A percentile compares a stretch with the other conserved stretches of the same genome.
Evolutionary conservation across 2,797 vertebrate species (phyloP).

Genomic region (Enteromius trimaculatus): DNA sequence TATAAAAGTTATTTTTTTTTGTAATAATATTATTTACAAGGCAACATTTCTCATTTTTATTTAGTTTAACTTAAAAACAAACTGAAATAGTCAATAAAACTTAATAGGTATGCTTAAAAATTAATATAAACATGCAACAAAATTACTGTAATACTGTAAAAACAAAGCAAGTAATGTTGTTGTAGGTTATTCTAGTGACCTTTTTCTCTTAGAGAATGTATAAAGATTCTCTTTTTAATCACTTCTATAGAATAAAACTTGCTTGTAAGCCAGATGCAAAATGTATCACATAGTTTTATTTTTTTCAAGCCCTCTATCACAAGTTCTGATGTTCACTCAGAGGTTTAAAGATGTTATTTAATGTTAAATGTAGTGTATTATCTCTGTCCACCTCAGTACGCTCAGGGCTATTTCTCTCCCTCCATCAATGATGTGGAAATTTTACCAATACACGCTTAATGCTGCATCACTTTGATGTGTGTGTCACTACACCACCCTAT

Average conservation of each 20-base stretch:
- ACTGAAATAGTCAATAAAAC: not conserved
- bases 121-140: not conserved
- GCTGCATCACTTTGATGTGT: slow-evolving; percentile 42
- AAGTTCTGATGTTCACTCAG: not conserved
- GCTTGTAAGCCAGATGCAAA: too few relatives aligned
- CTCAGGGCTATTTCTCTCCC: slow-evolving; percentile 1
- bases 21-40: not conserved
- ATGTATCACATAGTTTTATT: not conserved
- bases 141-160: not conserved
- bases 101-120: not conserved
- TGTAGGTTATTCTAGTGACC: not conserved
- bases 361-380: slow-evolving; percentile 4
- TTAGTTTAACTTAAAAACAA: not conserved
- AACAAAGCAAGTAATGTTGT: not conserved
- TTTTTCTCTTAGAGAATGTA: not conserved
- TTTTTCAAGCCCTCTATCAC: not conserved
- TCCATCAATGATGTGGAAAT: slow-evolving; percentile 45
- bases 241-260: not conserved
- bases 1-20: not conserved
- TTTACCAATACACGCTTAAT: slow-evolving; percentile 31
- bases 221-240: too few relatives aligned
- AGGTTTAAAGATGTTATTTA: slow-evolving; percentile 2
- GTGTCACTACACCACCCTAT: slow-evolving; percentile 6
- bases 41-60: not conserved
- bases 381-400: not conserved